Evolutionary conservation across 2,888 invertebrate genomes (phyloP).

Genomic region (Lottia scabra): DNA sequence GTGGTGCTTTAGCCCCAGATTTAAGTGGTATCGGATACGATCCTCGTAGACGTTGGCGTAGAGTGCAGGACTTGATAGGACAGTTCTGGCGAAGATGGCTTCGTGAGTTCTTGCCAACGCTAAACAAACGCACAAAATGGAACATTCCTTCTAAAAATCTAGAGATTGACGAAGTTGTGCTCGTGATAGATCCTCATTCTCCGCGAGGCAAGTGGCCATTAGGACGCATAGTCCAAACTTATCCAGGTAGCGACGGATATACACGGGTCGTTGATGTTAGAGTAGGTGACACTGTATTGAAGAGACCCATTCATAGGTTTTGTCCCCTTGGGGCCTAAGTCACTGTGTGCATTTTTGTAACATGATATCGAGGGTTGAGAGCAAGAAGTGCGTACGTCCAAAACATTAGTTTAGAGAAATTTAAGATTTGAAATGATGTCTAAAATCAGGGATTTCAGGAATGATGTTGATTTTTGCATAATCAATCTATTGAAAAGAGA

Average conservation of each 20-base stretch:
- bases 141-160: not conserved
- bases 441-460: no score
- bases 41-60: not conserved
- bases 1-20: not conserved
- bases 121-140: not conserved
- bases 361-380: no score
- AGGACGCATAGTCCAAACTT: not conserved
- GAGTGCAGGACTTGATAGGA: not conserved
- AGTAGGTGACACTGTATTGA: not conserved
- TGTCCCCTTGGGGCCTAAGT: conserved; percentile 5
- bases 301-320: not conserved
- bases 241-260: conserved; percentile 6
- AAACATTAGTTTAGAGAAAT: no score
- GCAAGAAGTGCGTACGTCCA: no score
- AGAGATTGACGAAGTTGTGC: not conserved
- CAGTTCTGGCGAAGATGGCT: not conserved
- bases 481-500: no score
- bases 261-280: not conserved
- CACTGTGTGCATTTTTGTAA: no score
- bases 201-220: conserved; percentile 4
- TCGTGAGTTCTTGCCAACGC: conserved; percentile 8
- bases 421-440: no score
- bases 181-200: not conserved
- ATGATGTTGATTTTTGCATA: no score
- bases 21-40: not conserved